Percentiles rank a stretch among this genome's conserved stretches.
Evolutionary conservation across 2,113 vertebrate genomes (phyloP).

Genomic region (Brienomyrus longianalis): DNA sequence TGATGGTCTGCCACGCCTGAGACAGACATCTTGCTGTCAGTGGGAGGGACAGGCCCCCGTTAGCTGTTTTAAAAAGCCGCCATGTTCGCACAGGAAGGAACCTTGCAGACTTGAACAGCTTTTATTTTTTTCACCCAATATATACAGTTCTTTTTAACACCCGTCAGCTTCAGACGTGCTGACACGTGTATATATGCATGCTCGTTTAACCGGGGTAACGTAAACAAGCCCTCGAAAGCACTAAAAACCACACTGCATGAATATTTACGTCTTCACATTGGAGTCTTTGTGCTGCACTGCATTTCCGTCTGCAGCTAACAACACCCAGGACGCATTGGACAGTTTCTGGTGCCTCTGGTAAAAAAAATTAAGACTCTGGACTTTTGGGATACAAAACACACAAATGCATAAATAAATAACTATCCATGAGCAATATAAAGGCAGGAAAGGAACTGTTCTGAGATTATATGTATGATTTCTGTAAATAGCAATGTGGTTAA

Average conservation of each 20-base stretch:
- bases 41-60: not conserved
- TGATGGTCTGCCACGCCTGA: not conserved
- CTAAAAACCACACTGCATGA: not conserved
- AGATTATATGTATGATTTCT: not conserved
- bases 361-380: not conserved
- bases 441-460: not conserved
- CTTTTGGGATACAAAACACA: not conserved
- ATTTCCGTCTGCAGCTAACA: not conserved
- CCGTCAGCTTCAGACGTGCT: not conserved
- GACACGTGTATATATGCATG: not conserved
- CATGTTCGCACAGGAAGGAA: not conserved
- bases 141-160: not conserved
- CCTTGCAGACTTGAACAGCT: not conserved
- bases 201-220: not conserved
- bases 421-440: not conserved
- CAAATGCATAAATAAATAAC: not conserved
- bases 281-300: not conserved
- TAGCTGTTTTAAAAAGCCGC: not conserved
- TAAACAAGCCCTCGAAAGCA: not conserved
- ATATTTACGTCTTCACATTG: not conserved
- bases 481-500: not conserved
- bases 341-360: not conserved
- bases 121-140: not conserved
- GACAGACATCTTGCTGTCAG: not conserved
- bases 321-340: not conserved